Conservation (phyloP, 2,113 vertebrate species). For the Nerophis ophidion region DNA sequence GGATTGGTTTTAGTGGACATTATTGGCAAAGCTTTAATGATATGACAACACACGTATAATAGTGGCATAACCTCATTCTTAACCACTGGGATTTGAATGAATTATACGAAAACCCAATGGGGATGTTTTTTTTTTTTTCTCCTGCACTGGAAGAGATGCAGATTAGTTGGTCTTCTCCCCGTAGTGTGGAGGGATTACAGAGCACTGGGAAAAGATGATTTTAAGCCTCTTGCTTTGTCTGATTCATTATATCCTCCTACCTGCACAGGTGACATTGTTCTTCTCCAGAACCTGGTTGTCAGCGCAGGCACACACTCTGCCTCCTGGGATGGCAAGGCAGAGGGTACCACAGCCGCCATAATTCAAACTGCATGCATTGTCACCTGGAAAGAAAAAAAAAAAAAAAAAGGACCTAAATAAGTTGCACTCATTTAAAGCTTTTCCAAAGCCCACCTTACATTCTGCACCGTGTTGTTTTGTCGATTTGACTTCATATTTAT, state of each 20-base stretch:
- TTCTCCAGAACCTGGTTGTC: conserved; percentile 92
- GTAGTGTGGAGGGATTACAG: conserved; percentile 29
- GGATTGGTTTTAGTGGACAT: conserved; percentile 13
- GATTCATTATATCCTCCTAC: conserved; percentile 75
- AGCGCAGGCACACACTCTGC: conserved; percentile 92
- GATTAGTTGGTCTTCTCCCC: conserved; percentile 35
- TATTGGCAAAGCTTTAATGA: conserved; percentile 36
- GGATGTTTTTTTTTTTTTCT: conserved; percentile 24
- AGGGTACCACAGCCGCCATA: conserved; percentile 92
- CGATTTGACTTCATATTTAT: neutral
- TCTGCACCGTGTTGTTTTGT: conserved; percentile 24
- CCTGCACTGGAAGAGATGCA: conserved; percentile 24
- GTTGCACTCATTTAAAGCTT: conserved; percentile 45
- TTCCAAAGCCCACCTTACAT: conserved; percentile 22
- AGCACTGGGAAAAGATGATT: conserved; percentile 23
- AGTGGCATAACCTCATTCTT: conserved; percentile 21
- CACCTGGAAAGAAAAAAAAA: conserved; percentile 76
- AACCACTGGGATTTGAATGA: conserved; percentile 34
- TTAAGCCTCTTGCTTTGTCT: conserved; percentile 32
- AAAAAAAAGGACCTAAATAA: conserved; percentile 54
- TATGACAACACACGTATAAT: conserved; percentile 34
- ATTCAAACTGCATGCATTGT: conserved; percentile 90
- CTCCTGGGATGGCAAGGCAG: conserved; percentile 90
- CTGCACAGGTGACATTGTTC: conserved; percentile 88
- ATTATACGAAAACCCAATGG: conserved; percentile 19